Percentiles rank a stretch among this genome's conserved stretches.
Conservation (phyloP, 2,113 vertebrate species). For the Campylomormyrus tamandua region DNA sequence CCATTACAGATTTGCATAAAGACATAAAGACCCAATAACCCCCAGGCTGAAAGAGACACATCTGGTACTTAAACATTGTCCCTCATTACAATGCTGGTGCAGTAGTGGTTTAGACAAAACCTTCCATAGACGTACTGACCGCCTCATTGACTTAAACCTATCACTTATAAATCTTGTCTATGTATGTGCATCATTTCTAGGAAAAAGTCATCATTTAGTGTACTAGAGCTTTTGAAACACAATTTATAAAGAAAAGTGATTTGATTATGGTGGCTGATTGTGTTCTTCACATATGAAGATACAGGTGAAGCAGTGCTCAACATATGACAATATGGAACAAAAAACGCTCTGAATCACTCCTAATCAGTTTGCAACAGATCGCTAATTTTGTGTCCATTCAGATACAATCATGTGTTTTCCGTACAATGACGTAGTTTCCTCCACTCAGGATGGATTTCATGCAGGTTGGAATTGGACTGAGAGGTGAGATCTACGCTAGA, state of each 20-base stretch:
- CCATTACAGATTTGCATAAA: neutral
- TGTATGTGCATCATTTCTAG: neutral
- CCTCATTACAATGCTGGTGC: neutral
- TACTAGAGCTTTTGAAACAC: neutral
- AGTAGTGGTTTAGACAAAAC: neutral
- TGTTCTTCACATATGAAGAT: neutral
- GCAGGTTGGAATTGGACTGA: neutral
- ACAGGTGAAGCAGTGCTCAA: no score
- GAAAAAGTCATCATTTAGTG: neutral
- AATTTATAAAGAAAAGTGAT: neutral
- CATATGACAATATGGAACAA: neutral
- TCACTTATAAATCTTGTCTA: neutral
- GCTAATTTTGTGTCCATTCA: neutral
- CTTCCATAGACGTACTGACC: neutral
- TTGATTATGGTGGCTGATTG: neutral
- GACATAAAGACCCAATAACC: neutral
- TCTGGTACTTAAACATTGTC: neutral
- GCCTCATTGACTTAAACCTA: neutral
- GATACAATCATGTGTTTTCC: neutral
- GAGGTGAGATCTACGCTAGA: neutral
- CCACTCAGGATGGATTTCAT: neutral
- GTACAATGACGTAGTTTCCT: neutral
- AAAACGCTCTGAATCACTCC: neutral
- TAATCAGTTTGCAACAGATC: neutral
- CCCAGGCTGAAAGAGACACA: neutral